Percentiles rank a stretch among this genome's conserved stretches.
These are phyloP conservation scores for Xenus cinereus DNA, from an alignment of 2,113 vertebrate genomes.

Conservation along the genomic window DNA sequence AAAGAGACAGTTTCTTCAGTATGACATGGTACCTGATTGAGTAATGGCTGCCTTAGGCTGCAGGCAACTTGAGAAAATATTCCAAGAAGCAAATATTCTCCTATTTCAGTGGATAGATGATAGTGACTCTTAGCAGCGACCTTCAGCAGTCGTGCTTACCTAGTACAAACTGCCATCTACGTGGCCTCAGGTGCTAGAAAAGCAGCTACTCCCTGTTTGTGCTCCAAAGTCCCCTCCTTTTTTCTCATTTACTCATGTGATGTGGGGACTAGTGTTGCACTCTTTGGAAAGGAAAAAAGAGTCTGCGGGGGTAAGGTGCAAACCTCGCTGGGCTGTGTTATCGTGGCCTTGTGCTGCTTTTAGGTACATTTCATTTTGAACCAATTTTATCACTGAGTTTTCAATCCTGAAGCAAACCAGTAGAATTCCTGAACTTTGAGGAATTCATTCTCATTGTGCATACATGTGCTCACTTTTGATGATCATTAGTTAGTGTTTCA, in stretches of 20 bases:
- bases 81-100: background rate
- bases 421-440: background rate
- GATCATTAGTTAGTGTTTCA: background rate
- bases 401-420: background rate
- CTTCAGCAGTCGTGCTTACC: background rate
- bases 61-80: background rate
- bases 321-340: accelerated
- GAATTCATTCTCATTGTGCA: background rate
- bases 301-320: background rate
- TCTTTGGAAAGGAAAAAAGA: background rate
- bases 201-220: background rate
- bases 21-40: background rate
- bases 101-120: background rate
- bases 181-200: background rate
- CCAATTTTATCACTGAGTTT: background rate
- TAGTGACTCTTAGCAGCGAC: background rate
- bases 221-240: background rate
- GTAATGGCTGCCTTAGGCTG: background rate
- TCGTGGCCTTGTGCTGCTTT: background rate
- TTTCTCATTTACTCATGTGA: accelerated
- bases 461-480: background rate
- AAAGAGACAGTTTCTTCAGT: background rate
- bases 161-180: background rate
- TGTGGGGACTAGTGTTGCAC: background rate
- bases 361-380: background rate